A percentile compares a stretch with the other conserved stretches of the same genome.
phyloP scores from a whole-genome alignment of 2,797 vertebrate genomes.

The Falco cherrug region DNA sequence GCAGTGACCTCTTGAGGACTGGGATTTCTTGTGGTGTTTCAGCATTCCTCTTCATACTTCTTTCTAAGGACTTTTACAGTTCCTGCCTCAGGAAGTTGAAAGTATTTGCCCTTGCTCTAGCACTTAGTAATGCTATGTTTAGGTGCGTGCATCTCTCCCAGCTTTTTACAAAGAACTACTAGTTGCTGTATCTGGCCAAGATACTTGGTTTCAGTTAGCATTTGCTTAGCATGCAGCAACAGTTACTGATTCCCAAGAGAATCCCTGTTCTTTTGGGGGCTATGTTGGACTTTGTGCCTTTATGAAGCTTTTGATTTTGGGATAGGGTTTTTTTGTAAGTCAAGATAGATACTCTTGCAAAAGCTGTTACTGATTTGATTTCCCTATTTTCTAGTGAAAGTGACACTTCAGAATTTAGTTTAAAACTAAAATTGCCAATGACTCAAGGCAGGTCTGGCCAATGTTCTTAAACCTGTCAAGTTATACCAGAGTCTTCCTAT shows the following conservation, averaged over 20 bases:
- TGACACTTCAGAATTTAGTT: not conserved
- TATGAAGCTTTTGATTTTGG: not conserved
- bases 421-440: not conserved
- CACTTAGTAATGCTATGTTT: not conserved
- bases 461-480: not conserved
- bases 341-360: fast-evolving
- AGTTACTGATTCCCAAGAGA: not conserved
- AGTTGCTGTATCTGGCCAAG: not conserved
- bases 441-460: not conserved
- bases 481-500: not conserved
- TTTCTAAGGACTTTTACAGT: not conserved
- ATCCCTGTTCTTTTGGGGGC: not conserved
- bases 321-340: not conserved
- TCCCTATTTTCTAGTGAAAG: not conserved
- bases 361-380: not conserved
- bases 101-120: fast-evolving
- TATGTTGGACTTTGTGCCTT: not conserved
- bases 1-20: not conserved
- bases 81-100: not conserved
- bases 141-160: not conserved
- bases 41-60: not conserved
- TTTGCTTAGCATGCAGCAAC: not conserved
- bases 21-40: not conserved
- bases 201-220: not conserved
- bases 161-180: not conserved